These are phyloP conservation scores for Micrastur ruficollis DNA, from an alignment of 2,797 vertebrate species.

Conservation along the genomic window DNA sequence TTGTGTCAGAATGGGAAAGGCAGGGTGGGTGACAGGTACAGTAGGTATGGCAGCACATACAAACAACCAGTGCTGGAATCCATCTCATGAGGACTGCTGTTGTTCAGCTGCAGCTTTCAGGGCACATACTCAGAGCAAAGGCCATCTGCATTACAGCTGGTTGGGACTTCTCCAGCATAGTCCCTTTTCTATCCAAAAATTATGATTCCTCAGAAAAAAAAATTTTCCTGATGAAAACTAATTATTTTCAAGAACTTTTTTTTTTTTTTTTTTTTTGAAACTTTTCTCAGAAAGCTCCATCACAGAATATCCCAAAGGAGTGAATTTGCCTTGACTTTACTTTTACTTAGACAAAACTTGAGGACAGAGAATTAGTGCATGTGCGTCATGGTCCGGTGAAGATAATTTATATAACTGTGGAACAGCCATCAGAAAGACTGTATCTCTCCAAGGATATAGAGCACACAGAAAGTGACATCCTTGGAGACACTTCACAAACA, in stretches of 20 bases:
- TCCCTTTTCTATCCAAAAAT: background rate
- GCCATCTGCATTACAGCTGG: background rate
- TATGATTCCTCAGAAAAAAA: background rate
- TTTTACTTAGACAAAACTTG: background rate
- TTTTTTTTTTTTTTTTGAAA: background rate
- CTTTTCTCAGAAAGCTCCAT: background rate
- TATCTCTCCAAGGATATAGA: background rate
- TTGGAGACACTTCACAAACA: background rate
- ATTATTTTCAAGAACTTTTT: background rate
- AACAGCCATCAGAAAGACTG: background rate
- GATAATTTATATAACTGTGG: background rate
- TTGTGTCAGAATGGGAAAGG: background rate
- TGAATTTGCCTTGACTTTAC: background rate
- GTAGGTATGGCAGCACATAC: background rate
- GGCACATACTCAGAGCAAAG: background rate
- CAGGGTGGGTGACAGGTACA: background rate
- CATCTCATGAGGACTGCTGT: background rate
- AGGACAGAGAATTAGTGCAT: background rate
- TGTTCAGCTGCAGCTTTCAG: background rate
- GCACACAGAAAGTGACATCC: background rate
- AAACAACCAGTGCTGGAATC: background rate
- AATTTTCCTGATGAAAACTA: background rate
- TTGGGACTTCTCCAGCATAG: background rate
- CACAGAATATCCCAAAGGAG: background rate
- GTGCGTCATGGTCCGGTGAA: background rate